A percentile compares a stretch with the other conserved stretches of the same genome.
Evolutionary conservation across 2,888 invertebrate genomes (phyloP).

Genomic region (Myopa tessellatipennis): DNA sequence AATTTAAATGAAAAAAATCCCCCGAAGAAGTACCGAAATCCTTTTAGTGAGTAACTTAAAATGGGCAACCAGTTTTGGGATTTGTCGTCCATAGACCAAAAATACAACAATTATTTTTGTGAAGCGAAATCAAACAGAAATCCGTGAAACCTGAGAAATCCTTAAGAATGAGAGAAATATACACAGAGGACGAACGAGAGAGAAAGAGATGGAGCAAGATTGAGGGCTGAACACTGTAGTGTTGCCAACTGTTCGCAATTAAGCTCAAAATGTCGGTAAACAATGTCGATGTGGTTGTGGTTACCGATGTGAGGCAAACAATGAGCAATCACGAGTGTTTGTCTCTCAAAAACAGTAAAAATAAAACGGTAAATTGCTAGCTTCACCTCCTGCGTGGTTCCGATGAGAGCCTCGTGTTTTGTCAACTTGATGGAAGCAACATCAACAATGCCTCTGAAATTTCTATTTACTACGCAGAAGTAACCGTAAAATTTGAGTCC

Average conservation of each 20-base stretch:
- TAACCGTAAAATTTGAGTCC: not conserved
- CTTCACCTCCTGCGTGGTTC: too few species aligned
- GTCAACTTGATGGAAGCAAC: not conserved
- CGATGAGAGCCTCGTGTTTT: not conserved
- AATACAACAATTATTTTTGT: not conserved
- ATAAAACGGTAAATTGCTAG: too few species aligned
- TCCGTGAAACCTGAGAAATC: too few species aligned
- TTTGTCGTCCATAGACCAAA: too few species aligned
- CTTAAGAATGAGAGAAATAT: not conserved
- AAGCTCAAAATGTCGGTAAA: not conserved
- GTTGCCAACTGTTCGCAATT: constrained; percentile 5
- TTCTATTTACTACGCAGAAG: not conserved
- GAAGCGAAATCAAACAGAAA: not conserved
- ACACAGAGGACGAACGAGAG: not conserved
- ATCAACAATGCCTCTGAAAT: not conserved
- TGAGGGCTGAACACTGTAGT: not conserved
- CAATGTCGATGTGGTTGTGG: not conserved
- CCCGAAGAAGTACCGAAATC: too few species aligned
- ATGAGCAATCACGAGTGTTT: constrained; percentile 17
- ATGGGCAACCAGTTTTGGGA: too few species aligned
- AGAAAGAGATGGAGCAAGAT: too few species aligned
- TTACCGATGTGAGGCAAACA: constrained; percentile 14
- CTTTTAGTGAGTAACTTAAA: too few species aligned
- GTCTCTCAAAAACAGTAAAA: not conserved
- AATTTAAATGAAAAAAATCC: too few species aligned